These are phyloP conservation scores for Lycocerus yunnanus DNA, from an alignment of 2,888 invertebrate species.

Conservation along the genomic window DNA sequence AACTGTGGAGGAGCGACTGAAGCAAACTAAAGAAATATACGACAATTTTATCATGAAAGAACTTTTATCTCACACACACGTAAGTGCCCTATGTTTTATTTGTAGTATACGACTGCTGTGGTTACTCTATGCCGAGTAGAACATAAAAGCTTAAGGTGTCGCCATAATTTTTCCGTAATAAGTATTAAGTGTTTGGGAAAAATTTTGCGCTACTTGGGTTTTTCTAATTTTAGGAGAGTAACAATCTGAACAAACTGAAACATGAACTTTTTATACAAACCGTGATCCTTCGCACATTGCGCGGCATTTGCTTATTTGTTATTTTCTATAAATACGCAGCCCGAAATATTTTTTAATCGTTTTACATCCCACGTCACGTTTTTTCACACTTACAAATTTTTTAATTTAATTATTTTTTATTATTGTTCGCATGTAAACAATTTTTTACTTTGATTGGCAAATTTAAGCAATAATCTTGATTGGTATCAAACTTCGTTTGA, in stretches of 20 bases:
- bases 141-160: neutral
- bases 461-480: neutral
- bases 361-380: neutral
- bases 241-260: neutral
- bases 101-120: neutral
- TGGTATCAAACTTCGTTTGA: neutral
- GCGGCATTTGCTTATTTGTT: neutral
- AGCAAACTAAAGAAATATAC: constrained; percentile 95
- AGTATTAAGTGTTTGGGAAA: neutral
- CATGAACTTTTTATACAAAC: neutral
- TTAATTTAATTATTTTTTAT: neutral
- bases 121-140: neutral
- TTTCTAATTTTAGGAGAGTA: neutral
- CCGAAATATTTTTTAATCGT: neutral
- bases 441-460: neutral
- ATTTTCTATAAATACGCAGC: neutral
- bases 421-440: neutral
- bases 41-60: constrained; percentile 99
- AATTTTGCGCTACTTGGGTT: neutral
- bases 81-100: constrained; percentile 63
- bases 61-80: constrained; percentile 96
- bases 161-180: neutral
- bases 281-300: neutral
- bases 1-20: constrained; percentile 93
- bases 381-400: neutral